Evolutionary conservation across 1,140 invertebrate species (phyloP), one percentile per base, ranked within the genome.

Genomic region (Anastrepha ludens): DNA sequence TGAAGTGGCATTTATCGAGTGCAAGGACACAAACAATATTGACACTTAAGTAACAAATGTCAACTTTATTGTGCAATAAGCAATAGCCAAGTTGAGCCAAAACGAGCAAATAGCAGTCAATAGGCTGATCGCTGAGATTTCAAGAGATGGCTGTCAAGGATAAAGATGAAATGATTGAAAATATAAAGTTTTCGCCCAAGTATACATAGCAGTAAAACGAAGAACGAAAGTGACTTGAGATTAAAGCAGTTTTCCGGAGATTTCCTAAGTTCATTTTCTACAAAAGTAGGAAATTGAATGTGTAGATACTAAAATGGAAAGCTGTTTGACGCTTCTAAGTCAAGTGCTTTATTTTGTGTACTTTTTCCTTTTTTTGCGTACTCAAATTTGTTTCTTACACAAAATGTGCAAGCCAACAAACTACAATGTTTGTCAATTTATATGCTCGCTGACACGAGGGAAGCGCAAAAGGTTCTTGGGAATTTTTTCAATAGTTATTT

Each of bases 11-110:
- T 81, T 81, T 81, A 55, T 20, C 44, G 47, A 15, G 6, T 13
- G 47, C 47, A 81, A 81, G 74, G 74, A 81, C 47, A 20, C 9
- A 17, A 81, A 55, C 74, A 81, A 81, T 47, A 81, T 29, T 58
- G 70, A 74, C 74, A 81, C 74, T 81, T 81, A 81, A 81, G 47
- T 81, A 55, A 81, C 74, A 81, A 81, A 81, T 81, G 74, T 81
- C 74, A 81, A 55, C 47, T 55, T 81, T 20, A 81, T 13, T 55
- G 44, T 20, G 74, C 74, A 81, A 81, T 81, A 50, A n/a, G 44
- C 74, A 81, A 50, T 55, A 81, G 74, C 55, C 74, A 81, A 81
- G 74, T 47, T 55, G 29, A 81, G 74, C 47, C 17, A n/a, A 20
- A 81, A 81, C 74, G 47, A 81, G 47, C 47, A 81, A 81, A 81